A percentile compares a stretch with the other conserved stretches of the same genome.
Conservation (phyloP, 2,797 vertebrate genomes). For the Crax fasciolata region DNA sequence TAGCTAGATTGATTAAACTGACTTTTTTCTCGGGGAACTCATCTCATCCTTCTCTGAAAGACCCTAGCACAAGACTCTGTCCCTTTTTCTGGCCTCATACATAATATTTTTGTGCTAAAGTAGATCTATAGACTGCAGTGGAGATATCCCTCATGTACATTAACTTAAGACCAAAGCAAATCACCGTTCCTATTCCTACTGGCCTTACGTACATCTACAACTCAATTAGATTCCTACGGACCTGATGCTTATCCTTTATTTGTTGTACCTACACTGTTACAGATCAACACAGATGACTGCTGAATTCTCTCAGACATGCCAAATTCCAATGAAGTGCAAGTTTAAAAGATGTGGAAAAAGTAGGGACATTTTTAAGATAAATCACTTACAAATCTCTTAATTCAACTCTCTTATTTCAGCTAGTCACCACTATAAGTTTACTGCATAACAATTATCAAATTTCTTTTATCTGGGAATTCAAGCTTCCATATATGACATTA, state of each 20-base stretch:
- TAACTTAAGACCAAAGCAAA: neutral
- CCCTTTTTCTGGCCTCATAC: neutral
- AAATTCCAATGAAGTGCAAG: neutral
- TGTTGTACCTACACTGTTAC: neutral
- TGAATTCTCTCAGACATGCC: neutral
- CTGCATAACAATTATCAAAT: neutral
- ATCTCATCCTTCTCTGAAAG: neutral
- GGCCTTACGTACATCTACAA: neutral
- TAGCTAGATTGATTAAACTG: neutral
- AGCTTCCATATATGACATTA: neutral
- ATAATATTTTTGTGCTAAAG: neutral
- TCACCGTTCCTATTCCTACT: neutral
- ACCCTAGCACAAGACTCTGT: neutral
- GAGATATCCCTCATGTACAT: neutral
- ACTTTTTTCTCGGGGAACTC: neutral
- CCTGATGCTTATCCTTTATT: neutral
- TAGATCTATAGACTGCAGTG: neutral
- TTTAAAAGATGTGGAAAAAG: neutral
- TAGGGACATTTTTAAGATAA: neutral
- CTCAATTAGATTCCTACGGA: neutral
- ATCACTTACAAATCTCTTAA: neutral
- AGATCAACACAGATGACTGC: neutral
- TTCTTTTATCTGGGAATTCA: neutral
- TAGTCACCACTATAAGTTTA: neutral
- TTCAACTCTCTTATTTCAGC: neutral